Base-by-base conservation (phyloP, 2,888 invertebrate genomes). In the Clostera curtula region DNA sequence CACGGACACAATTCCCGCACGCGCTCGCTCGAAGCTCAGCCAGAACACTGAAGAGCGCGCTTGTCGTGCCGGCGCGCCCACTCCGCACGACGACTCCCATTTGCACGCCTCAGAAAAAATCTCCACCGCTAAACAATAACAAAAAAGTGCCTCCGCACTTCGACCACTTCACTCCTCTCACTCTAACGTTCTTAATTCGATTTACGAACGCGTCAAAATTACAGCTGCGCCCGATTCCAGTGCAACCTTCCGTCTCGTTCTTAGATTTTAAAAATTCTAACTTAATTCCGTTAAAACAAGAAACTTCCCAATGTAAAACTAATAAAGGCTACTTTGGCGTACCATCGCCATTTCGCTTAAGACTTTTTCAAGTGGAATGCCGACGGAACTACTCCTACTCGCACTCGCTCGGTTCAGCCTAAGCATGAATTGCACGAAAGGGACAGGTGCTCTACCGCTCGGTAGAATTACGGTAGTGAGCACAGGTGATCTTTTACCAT, bases 21-120 rank as follows among this genome's bases (percentile, higher is more conserved):
- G 77, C 83, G 80, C 71, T 76, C 83, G 63, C 70, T 70, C 43
- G 80, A 83, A 83, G 83, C 83, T 83, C 82, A 79, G 63, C 77
- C 77, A 82, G 75, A 72, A 83, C 83, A 83, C 83, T 83, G 83
- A 83, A 82, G 83, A 76, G 77, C 80, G 82, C 82, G 83, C 83
- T 80, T 80, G 77, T 61, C 68, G 57, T 56, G 49, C 66, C 70
- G 79, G 67, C 80, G 76, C 83, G 82, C 83, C 79, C 83, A 79
- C 83, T 73, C n/a, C 65, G 70, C 71, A 74, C 73, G 79, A 82
- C 80, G 74, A 76, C 83, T 82, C 76, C 82, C 82, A 80, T 80
- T 80, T 71, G 75, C 79, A 82, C 79, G 82, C 82, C 80, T 79
- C 59, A 66, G 71, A 72, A 80, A 80, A 82, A 83, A 82, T 77